Base-by-base conservation (phyloP, 2,113 vertebrate genomes). In the Lepus europaeus region DNA sequence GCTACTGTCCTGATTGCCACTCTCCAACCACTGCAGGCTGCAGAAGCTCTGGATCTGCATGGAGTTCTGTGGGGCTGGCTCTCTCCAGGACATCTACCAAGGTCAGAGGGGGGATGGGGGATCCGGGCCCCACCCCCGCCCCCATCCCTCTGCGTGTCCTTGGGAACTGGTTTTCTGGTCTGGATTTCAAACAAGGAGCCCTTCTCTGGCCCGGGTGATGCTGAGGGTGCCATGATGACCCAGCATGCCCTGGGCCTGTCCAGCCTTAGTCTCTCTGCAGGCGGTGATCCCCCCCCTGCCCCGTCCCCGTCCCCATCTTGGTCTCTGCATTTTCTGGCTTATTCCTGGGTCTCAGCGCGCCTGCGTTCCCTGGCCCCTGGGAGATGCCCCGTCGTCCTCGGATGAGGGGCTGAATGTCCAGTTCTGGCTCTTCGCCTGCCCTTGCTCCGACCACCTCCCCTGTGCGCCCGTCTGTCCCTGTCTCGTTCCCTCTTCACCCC, bases 21-120 rank as follows among this genome's bases (percentile, higher is more conserved):
- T 70, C 61, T 88, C 13, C 77, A 33, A 64, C 31, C 39, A 19
- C 5, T 45, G 6, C 19, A 99, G 99, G 97, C 93, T 98, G 27
- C 99, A 99, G 93, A 99, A 98, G 94, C 98, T 99, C 95, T 99
- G 99, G 99, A 99, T 99, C 95, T 99, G 99, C 91, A 99, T 99
- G 99, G 99, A 99, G 97, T 99, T 99, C 97, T 99, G 99, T 66
- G 99, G 99, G 29, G 99, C 99, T 78, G 99, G 99, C 2, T 99
- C 99, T 22, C 98, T 99, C 22, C 99, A 99, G 97, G 99, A 99
- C 25, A 96, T 99, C 89, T 99, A 99, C 97, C 99, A 99, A 36
- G 99, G 99, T 99, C 95, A 97, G 97, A 79, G 25, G 25, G 66
- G 9, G 56, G 36, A 36, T 2, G 64, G 53, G 29, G 81, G 14